Conservation (phyloP, 2,888 invertebrate genomes). For the Anaspis maculata region DNA sequence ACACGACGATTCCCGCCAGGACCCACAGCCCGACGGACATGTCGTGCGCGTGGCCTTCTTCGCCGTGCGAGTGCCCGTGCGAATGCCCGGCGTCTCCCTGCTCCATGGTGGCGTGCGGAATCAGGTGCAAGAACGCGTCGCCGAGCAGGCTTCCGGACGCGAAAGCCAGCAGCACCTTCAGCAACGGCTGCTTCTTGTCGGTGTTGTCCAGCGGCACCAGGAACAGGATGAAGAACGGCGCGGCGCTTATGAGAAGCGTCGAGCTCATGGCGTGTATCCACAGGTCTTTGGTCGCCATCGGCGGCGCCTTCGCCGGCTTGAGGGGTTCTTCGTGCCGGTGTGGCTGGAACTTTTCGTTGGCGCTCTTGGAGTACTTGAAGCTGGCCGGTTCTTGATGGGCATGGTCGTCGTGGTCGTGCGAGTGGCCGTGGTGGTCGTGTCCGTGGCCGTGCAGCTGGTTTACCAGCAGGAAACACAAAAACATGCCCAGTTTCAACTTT, state of each 20-base stretch:
- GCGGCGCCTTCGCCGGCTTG: slow-evolving; percentile 12
- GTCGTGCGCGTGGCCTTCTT: slow-evolving; percentile 60
- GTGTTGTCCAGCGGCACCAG: slow-evolving; percentile 87
- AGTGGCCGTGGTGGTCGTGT: slow-evolving; percentile 28
- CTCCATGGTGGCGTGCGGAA: slow-evolving; percentile 84
- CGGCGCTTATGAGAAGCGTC: slow-evolving; percentile 88
- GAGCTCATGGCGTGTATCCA: slow-evolving; percentile 83
- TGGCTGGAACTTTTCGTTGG: slow-evolving; percentile 34
- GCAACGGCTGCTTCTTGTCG: slow-evolving; percentile 71
- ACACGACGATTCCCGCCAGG: slow-evolving; percentile 84
- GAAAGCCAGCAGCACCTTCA: slow-evolving; percentile 87
- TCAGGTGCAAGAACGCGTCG: slow-evolving; percentile 97
- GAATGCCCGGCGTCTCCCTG: slow-evolving; percentile 40
- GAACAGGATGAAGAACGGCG: slow-evolving; percentile 88
- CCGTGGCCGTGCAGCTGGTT: too few species aligned
- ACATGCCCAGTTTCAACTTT: background rate
- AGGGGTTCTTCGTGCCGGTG: slow-evolving; percentile 27
- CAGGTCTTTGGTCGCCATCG: slow-evolving; percentile 32
- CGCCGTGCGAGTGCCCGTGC: slow-evolving; percentile 47
- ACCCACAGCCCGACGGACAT: slow-evolving; percentile 93
- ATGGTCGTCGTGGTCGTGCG: slow-evolving; percentile 47
- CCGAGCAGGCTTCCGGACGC: slow-evolving; percentile 94
- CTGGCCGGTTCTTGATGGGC: slow-evolving; percentile 59
- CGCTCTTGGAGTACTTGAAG: slow-evolving; percentile 76
- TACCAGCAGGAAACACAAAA: too few species aligned